These are phyloP conservation scores for Ceratina calcarata DNA, from an alignment of 1,140 invertebrate genomes.

Conservation along the genomic window DNA sequence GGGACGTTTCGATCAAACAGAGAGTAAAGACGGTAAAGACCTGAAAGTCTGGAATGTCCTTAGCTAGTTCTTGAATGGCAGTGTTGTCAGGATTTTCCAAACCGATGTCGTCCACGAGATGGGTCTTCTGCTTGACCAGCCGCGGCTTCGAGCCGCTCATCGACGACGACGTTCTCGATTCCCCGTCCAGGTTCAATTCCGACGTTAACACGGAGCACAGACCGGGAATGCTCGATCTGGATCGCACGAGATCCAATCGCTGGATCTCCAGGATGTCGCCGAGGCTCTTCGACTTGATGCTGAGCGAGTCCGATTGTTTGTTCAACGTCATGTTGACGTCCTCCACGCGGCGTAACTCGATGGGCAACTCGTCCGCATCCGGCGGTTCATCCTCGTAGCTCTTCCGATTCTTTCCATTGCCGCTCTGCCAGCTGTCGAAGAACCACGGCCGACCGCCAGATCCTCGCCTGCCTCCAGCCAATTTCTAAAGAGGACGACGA, in stretches of 20 bases:
- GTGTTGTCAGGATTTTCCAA: constrained; percentile 72
- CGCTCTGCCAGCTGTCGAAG: constrained; percentile 87
- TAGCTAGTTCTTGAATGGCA: constrained; percentile 73
- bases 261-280: constrained; percentile 89
- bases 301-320: constrained; percentile 79
- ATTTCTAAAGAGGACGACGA: constrained; percentile 80
- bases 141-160: constrained; percentile 72
- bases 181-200: constrained; percentile 69
- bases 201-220: constrained; percentile 76
- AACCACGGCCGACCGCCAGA: constrained; percentile 86
- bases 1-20: neutral
- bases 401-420: constrained; percentile 78
- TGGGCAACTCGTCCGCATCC: constrained; percentile 89
- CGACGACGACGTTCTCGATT: constrained; percentile 62
- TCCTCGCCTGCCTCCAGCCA: constrained; percentile 86
- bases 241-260: constrained; percentile 84
- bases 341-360: constrained; percentile 92
- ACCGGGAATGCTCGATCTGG: constrained; percentile 87
- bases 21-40: constrained; percentile 10
- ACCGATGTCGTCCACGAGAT: constrained; percentile 68
- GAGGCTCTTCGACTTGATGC: constrained; percentile 89
- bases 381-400: constrained; percentile 83
- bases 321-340: constrained; percentile 83
- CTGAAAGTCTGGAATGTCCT: constrained; percentile 72
- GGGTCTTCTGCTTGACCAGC: constrained; percentile 76